Percentiles rank a stretch among this genome's conserved stretches.
phyloP scores from a whole-genome alignment of 2,797 vertebrate species.

The Monodelphis domestica region DNA sequence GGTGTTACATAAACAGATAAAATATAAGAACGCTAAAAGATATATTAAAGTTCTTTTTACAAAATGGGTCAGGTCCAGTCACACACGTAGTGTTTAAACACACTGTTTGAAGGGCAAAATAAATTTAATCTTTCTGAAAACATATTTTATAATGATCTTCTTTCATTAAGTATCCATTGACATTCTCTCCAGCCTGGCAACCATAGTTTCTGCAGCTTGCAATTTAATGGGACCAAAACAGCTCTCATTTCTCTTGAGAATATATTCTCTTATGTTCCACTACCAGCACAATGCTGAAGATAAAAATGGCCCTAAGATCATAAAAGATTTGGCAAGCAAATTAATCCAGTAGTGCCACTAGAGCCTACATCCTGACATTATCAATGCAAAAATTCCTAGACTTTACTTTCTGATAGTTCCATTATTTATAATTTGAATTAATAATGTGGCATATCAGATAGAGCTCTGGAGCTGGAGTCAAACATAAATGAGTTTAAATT shows the following conservation, averaged over 20 bases:
- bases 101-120: neutral
- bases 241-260: neutral
- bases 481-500: neutral
- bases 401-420: neutral
- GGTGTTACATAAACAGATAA: neutral
- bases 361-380: neutral
- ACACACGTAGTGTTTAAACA: neutral
- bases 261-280: neutral
- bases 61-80: neutral
- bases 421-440: neutral
- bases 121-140: neutral
- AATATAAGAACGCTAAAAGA: neutral
- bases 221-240: neutral
- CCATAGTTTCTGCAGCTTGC: neutral
- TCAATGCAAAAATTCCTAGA: neutral
- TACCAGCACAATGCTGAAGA: neutral
- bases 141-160: neutral
- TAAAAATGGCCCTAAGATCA: neutral
- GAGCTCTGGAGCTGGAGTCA: neutral
- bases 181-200: neutral
- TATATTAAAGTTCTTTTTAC: neutral
- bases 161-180: neutral
- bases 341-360: neutral
- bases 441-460: neutral
- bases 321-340: neutral